Evolutionary conservation across 2,888 invertebrate genomes (phyloP).

Genomic region (Cryptophagus acutangulus): DNA sequence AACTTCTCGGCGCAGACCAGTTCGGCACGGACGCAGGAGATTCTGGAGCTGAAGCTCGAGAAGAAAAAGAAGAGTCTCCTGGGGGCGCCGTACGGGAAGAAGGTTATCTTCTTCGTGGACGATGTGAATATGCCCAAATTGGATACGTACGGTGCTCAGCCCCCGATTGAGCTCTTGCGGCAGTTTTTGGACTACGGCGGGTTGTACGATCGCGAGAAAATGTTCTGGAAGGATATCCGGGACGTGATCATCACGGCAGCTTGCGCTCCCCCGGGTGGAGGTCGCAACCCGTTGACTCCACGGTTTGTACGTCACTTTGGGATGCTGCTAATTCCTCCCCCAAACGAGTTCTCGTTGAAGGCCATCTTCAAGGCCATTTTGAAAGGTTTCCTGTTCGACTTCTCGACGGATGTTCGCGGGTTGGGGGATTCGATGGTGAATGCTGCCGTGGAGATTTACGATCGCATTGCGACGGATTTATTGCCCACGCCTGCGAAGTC

Average conservation of each 20-base stretch:
- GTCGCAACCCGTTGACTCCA: constrained; percentile 77
- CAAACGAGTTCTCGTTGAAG: constrained; percentile 69
- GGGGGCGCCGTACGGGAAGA: constrained; percentile 79
- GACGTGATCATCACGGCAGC: constrained; percentile 79
- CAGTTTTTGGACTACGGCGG: constrained; percentile 75
- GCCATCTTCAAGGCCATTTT: constrained; percentile 74
- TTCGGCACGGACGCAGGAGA: constrained; percentile 77
- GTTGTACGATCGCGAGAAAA: constrained; percentile 79
- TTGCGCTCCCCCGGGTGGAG: constrained; percentile 89
- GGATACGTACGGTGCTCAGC: constrained; percentile 86
- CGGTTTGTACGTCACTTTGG: constrained; percentile 86
- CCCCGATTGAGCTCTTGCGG: constrained; percentile 84
- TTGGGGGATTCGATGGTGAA: constrained; percentile 69
- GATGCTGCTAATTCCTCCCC: constrained; percentile 76
- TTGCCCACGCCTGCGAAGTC: constrained; percentile 88
- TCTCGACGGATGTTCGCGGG: constrained; percentile 63
- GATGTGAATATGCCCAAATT: constrained; percentile 89
- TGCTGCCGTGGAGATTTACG: constrained; percentile 80
- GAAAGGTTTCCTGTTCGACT: constrained; percentile 73
- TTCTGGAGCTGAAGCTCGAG: constrained; percentile 80
- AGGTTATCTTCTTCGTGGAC: constrained; percentile 80
- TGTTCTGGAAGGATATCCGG: constrained; percentile 83
- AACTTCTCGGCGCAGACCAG: constrained; percentile 92
- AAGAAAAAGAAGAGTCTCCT: constrained; percentile 73
- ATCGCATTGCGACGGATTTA: constrained; percentile 71